phyloP scores from a whole-genome alignment of 2,797 vertebrate species.

The Molossus molossus region DNA sequence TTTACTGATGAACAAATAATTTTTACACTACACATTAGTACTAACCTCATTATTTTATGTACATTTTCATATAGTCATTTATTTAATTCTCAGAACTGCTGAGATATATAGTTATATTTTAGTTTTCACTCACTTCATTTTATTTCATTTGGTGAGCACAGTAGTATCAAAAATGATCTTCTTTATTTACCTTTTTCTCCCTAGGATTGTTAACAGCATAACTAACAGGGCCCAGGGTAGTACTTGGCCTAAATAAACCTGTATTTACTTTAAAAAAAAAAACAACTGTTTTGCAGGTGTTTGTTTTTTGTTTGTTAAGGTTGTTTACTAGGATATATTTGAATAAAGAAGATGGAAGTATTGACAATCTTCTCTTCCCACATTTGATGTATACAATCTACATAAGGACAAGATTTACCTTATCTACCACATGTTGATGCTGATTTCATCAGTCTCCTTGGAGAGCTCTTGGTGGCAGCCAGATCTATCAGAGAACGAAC shows the following conservation, averaged over 20 bases:
- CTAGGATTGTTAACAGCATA: not conserved
- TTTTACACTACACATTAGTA: not conserved
- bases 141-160: not conserved
- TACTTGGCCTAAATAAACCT: not conserved
- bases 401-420: not conserved
- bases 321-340: not conserved
- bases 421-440: not conserved
- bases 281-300: not conserved
- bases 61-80: not conserved
- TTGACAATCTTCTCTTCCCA: not conserved
- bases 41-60: not conserved
- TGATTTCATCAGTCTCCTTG: not conserved
- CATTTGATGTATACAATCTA: not conserved
- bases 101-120: not conserved
- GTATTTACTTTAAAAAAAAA: not conserved
- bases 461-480: not conserved
- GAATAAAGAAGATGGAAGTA: not conserved
- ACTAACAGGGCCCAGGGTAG: not conserved
- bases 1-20: not conserved
- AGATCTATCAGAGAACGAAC: not conserved
- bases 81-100: not conserved
- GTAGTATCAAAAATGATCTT: not conserved
- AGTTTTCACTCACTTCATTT: not conserved
- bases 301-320: not conserved
- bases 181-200: not conserved